phyloP scores from a whole-genome alignment of 2,113 vertebrate genomes.

The Dasyornis broadbenti region DNA sequence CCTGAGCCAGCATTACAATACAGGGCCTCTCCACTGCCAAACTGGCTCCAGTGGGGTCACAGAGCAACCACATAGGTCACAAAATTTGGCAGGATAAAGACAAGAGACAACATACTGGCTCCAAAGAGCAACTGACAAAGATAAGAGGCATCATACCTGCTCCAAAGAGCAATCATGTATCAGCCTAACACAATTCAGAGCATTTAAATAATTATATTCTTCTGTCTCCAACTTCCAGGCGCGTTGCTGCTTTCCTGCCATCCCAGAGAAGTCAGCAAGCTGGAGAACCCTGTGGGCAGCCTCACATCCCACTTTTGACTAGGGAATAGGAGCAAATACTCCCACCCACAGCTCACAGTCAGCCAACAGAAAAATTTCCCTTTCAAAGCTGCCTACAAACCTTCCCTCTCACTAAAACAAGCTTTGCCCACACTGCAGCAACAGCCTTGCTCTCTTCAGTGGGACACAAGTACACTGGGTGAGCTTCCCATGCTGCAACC shows the following conservation, averaged over 20 bases:
- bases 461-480: rapidly evolving
- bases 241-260: not conserved
- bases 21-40: not conserved
- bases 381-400: not conserved
- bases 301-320: not conserved
- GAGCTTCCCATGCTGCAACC: not conserved
- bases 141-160: not conserved
- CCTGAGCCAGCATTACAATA: not conserved
- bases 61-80: not conserved
- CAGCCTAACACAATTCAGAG: not conserved
- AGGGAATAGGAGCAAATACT: not conserved
- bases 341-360: not conserved
- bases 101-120: not conserved
- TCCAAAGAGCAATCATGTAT: not conserved
- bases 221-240: not conserved
- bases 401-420: not conserved
- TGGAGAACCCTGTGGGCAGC: not conserved
- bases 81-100: not conserved
- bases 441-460: not conserved
- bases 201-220: not conserved
- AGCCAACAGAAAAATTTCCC: not conserved
- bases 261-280: not conserved
- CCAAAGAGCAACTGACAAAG: not conserved
- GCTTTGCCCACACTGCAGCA: not conserved
- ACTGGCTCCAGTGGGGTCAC: not conserved